These are phyloP conservation scores for Dryocosmus kuriphilus DNA, from an alignment of 2,888 invertebrate genomes.

Conservation along the genomic window DNA sequence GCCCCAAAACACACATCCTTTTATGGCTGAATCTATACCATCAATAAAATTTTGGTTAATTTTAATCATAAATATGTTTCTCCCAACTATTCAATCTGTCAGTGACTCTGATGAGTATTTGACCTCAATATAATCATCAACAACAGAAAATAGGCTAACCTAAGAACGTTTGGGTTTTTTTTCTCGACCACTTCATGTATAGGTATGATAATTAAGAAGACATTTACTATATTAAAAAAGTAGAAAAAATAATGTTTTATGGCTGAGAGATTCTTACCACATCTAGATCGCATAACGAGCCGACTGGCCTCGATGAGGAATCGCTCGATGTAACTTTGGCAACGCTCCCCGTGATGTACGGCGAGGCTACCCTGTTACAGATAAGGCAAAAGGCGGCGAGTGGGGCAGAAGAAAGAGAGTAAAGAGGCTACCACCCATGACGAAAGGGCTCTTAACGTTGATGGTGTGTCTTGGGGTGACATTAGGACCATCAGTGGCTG, in stretches of 20 bases:
- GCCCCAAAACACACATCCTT: too few species aligned
- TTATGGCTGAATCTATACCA: too few species aligned
- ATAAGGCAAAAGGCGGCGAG: slow-evolving; percentile 94
- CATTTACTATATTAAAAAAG: not conserved
- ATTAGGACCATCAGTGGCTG: slow-evolving; percentile 95
- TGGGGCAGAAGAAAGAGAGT: slow-evolving; percentile 96
- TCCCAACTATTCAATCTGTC: too few species aligned
- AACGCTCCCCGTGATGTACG: slow-evolving; percentile 93
- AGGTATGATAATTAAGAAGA: not conserved
- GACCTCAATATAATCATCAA: too few species aligned
- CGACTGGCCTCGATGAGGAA: slow-evolving; percentile 94
- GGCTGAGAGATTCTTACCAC: slow-evolving; percentile 82
- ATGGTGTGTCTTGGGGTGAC: slow-evolving; percentile 94
- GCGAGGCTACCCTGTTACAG: slow-evolving; percentile 91
- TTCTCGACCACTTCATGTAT: not conserved
- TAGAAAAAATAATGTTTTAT: slow-evolving; percentile 5
- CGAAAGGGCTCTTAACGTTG: slow-evolving; percentile 89
- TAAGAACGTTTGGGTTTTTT: not conserved
- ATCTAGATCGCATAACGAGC: slow-evolving; percentile 88
- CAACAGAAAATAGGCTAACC: too few species aligned
- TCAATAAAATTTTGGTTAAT: too few species aligned
- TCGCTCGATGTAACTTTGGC: slow-evolving; percentile 91
- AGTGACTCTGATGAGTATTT: too few species aligned
- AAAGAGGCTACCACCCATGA: slow-evolving; percentile 94
- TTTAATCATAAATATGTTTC: too few species aligned